phyloP scores from a whole-genome alignment of 2,113 vertebrate species.

The Thomomys bottae region DNA sequence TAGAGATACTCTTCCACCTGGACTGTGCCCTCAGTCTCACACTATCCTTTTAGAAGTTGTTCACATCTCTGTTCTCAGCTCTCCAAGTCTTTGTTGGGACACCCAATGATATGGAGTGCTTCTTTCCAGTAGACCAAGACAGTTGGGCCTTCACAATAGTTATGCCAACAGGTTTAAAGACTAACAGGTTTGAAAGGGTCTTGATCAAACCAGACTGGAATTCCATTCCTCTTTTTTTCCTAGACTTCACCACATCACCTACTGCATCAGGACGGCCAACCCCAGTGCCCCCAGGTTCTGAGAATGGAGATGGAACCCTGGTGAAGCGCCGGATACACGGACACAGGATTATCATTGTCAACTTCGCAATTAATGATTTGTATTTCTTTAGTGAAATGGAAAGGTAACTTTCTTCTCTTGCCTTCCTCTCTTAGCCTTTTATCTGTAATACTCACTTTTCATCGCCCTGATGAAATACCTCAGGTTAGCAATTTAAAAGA shows the following conservation, averaged over 20 bases:
- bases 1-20: too few species aligned
- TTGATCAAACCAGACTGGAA: neutral
- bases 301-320: neutral
- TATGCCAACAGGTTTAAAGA: neutral
- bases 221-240: slow-evolving; percentile 22
- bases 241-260: slow-evolving; percentile 62
- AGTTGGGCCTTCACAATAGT: neutral
- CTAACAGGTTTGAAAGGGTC: neutral
- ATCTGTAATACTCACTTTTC: neutral
- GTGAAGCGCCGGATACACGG: slow-evolving; percentile 72
- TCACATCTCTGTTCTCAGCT: neutral
- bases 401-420: slow-evolving; percentile 76
- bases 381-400: slow-evolving; percentile 84
- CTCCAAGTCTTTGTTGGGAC: neutral
- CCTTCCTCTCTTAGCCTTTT: neutral
- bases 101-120: neutral
- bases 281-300: fast-evolving
- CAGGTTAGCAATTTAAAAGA: too few species aligned
- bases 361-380: slow-evolving; percentile 81
- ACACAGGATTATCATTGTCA: slow-evolving; percentile 73
- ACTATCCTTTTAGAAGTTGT: neutral
- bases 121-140: neutral
- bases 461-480: too few species aligned
- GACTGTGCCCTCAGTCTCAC: neutral
- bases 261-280: fast-evolving